phyloP scores from a whole-genome alignment of 1,140 invertebrate species.

The Drosophila mauritiana region DNA sequence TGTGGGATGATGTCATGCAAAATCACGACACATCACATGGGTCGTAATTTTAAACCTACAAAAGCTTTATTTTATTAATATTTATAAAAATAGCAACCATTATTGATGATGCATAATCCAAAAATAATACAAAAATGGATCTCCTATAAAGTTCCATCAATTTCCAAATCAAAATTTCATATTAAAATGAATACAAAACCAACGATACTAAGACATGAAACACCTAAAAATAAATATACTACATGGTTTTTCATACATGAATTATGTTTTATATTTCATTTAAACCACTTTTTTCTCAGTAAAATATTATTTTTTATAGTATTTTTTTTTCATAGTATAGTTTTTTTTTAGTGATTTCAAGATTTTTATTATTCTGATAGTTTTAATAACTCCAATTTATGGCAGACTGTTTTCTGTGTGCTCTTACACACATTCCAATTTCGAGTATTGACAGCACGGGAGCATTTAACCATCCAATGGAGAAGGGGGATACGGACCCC shows the following conservation, averaged over 20 bases:
- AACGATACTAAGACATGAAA: too few species aligned
- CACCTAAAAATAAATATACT: too few species aligned
- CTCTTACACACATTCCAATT: slow-evolving; percentile 50
- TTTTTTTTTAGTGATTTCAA: neutral
- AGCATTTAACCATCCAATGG: slow-evolving; percentile 66
- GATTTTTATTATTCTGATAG: neutral
- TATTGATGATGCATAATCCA: neutral
- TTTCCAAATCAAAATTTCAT: neutral
- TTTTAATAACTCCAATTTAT: neutral
- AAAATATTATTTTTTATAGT: neutral
- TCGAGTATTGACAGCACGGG: slow-evolving; percentile 68
- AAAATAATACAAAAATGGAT: neutral
- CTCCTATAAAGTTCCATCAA: neutral
- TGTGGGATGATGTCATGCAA: too few species aligned
- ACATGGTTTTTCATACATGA: too few species aligned
- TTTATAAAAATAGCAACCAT: neutral
- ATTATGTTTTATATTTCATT: too few species aligned
- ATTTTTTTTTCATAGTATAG: neutral
- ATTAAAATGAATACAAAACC: too few species aligned
- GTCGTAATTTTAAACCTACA: too few species aligned
- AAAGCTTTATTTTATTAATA: too few species aligned
- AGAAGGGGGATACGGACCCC: slow-evolving; percentile 12
- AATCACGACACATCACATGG: too few species aligned
- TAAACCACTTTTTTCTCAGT: neutral
- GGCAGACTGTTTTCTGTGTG: slow-evolving; percentile 9